Evolutionary conservation across 2,797 vertebrate genomes (phyloP).

Genomic region (Crenichthys baileyi): DNA sequence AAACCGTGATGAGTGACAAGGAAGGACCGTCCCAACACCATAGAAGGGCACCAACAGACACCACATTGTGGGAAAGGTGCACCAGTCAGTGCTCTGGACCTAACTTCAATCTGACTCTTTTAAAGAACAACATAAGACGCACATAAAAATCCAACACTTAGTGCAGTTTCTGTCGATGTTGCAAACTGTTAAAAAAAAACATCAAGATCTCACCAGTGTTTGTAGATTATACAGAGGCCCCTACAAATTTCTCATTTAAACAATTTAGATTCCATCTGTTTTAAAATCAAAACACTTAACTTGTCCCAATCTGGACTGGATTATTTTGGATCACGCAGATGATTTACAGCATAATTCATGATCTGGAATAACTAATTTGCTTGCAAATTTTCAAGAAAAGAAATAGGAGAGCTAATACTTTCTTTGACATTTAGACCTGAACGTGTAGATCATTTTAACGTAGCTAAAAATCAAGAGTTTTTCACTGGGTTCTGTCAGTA

Average conservation of each 20-base stretch:
- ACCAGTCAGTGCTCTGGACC: conserved; percentile 52
- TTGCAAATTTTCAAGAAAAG: not conserved
- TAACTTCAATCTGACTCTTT: conserved; percentile 31
- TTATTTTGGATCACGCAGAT: no score
- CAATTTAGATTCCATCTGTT: no score
- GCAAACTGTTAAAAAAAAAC: not conserved
- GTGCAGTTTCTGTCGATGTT: not conserved
- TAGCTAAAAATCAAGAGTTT: not conserved
- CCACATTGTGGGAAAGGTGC: conserved; percentile 47
- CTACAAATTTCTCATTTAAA: not conserved
- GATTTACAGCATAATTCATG: no score
- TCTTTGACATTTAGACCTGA: not conserved
- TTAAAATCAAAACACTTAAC: not conserved
- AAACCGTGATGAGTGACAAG: conserved; percentile 32
- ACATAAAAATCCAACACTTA: conserved; percentile 22
- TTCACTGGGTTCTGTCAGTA: not conserved
- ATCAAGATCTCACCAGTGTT: not conserved
- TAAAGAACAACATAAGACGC: conserved; percentile 17
- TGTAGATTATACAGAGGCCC: not conserved
- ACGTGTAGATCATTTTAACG: no score
- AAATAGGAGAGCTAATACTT: not conserved
- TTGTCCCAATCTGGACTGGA: not conserved
- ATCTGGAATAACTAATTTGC: no score
- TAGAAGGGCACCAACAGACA: conserved; percentile 47
- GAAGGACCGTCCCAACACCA: conserved; percentile 28